These are phyloP conservation scores for Tipula lateralis DNA, from an alignment of 2,888 invertebrate species.

Conservation along the genomic window DNA sequence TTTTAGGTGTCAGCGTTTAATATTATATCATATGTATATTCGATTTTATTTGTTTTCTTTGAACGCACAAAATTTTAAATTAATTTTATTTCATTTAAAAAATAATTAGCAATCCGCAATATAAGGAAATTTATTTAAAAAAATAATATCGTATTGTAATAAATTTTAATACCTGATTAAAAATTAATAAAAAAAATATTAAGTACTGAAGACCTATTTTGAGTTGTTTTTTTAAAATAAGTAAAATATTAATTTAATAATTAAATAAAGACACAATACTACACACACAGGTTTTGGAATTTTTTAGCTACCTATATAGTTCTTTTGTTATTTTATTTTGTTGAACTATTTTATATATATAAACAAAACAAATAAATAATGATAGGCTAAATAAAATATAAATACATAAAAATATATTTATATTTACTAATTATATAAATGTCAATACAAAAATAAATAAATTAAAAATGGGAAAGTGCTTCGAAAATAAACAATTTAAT, in stretches of 20 bases:
- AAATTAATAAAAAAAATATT: not conserved
- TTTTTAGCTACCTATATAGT: not conserved
- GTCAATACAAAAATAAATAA: not conserved
- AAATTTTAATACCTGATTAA: not conserved
- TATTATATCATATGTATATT: not conserved
- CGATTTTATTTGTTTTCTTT: not conserved
- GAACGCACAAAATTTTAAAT: not conserved
- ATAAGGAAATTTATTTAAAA: not conserved
- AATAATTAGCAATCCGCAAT: not conserved
- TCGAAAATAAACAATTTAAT: not conserved
- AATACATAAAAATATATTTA: not conserved
- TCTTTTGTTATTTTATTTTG: not conserved
- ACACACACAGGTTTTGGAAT: not conserved
- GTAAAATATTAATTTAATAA: not conserved
- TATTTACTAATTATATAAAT: constrained; percentile 7
- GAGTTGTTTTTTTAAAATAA: not conserved
- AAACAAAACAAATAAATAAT: not conserved
- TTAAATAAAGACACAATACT: not conserved
- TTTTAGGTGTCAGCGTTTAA: not conserved
- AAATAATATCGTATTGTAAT: not conserved
- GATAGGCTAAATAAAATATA: not conserved
- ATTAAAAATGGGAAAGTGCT: not conserved
- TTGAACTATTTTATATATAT: not conserved
- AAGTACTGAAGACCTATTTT: constrained; percentile 19
- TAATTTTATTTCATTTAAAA: not conserved